phyloP scores from a whole-genome alignment of 2,797 vertebrate genomes.

The Oreochromis grahami region DNA sequence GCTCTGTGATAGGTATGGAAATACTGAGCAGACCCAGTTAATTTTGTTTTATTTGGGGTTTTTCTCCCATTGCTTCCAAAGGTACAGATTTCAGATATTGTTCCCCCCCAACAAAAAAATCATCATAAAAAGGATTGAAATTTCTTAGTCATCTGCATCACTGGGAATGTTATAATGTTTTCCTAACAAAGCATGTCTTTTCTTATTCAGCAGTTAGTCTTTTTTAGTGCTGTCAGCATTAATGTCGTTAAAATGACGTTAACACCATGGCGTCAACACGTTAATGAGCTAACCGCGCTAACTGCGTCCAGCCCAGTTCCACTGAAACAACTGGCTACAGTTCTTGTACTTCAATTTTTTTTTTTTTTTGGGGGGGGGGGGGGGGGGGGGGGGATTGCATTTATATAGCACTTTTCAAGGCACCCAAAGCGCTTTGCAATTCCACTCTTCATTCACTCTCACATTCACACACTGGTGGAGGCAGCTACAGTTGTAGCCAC shows the following conservation, averaged over 20 bases:
- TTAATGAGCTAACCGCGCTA: neutral
- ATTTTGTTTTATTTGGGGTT: neutral
- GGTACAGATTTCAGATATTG: neutral
- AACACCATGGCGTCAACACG: neutral
- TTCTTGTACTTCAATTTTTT: neutral
- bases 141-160: neutral
- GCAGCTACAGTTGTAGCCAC: no score
- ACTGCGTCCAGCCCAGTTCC: neutral
- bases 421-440: no score
- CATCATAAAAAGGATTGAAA: neutral
- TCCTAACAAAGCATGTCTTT: neutral
- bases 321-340: neutral
- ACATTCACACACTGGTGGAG: no score
- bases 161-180: neutral
- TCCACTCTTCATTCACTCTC: no score
- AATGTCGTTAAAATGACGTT: neutral
- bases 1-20: neutral
- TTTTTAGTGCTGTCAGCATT: neutral
- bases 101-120: neutral
- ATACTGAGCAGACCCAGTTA: neutral
- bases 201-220: neutral
- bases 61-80: neutral
- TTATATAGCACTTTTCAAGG: no score
- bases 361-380: no score
- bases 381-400: no score